phyloP scores from a whole-genome alignment of 2,113 vertebrate species.

The Cryptoleucopteryx plumbea region DNA sequence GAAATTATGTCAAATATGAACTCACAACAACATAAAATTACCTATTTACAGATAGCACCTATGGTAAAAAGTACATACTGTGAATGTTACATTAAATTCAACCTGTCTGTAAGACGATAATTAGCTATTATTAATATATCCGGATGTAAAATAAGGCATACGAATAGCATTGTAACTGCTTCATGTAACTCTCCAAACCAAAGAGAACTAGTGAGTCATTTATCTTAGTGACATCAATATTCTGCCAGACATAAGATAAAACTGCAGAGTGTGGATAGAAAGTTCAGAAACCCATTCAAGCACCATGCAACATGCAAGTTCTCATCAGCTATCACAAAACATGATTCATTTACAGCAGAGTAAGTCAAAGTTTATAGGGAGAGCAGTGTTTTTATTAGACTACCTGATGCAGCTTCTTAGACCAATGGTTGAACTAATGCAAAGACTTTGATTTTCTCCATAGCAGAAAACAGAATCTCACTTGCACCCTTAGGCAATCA shows the following conservation, averaged over 20 bases:
- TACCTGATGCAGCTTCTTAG: neutral
- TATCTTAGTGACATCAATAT: neutral
- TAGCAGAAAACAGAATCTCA: neutral
- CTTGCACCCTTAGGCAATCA: neutral
- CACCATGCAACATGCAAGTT: neutral
- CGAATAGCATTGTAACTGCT: neutral
- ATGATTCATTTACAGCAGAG: slow-evolving; percentile 24
- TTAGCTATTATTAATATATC: neutral
- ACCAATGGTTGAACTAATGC: neutral
- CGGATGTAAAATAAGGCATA: neutral
- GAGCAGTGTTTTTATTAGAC: slow-evolving; percentile 20
- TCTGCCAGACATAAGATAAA: neutral
- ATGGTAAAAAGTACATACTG: neutral
- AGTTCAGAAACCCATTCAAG: neutral
- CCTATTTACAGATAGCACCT: neutral
- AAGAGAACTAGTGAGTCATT: neutral
- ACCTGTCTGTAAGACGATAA: neutral
- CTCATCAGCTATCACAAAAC: neutral
- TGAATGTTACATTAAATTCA: neutral
- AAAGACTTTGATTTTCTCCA: slow-evolving; percentile 8
- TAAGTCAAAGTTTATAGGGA: slow-evolving; percentile 6
- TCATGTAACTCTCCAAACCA: neutral
- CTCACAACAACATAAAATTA: neutral
- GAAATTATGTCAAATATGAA: neutral
- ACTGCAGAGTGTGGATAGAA: neutral